Evolutionary conservation across 2,797 vertebrate genomes (phyloP).

Genomic region (Semaprochilodus insignis): DNA sequence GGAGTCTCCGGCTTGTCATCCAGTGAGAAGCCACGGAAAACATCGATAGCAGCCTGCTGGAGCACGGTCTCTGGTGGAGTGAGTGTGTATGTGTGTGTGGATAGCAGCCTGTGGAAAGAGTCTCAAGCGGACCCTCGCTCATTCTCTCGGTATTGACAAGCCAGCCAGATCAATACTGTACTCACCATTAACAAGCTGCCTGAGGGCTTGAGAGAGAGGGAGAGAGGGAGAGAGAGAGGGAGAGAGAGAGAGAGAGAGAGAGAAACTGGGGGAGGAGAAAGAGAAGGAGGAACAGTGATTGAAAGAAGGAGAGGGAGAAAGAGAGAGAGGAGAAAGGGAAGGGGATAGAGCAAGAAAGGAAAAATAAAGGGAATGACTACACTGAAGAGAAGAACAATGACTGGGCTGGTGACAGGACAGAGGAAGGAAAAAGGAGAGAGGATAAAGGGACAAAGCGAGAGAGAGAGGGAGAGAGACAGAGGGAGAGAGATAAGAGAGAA

Average conservation of each 20-base stretch:
- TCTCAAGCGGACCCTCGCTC: slow-evolving; percentile 99
- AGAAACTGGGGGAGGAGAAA: slow-evolving; percentile 75
- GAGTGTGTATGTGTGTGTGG: slow-evolving; percentile 74
- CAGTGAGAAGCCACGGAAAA: slow-evolving; percentile 88
- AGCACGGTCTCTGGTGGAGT: slow-evolving; percentile 94
- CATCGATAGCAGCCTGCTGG: slow-evolving; percentile 96
- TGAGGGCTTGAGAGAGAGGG: slow-evolving; percentile 97
- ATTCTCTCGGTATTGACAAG: slow-evolving; percentile 99
- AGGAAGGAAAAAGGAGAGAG: slow-evolving; percentile 83
- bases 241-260: neutral
- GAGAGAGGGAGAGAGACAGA: neutral
- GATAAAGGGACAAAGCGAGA: neutral
- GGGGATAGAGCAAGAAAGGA: no score
- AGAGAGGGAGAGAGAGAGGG: slow-evolving; percentile 78
- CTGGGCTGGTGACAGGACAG: neutral
- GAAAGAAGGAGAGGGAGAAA: slow-evolving; percentile 62
- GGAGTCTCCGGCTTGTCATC: slow-evolving; percentile 97
- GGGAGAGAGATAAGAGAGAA: slow-evolving; percentile 81
- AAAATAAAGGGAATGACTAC: no score
- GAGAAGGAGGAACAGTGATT: neutral
- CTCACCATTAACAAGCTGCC: slow-evolving; percentile 99
- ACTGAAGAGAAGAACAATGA: no score
- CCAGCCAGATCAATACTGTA: slow-evolving; percentile 99
- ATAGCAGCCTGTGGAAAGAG: slow-evolving; percentile 98
- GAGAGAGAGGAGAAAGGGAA: slow-evolving; percentile 75